These are phyloP conservation scores for Ophiothrix spiculata DNA, from an alignment of 35 echinoderm and acorn worm genomes.

Conservation along the genomic window DNA sequence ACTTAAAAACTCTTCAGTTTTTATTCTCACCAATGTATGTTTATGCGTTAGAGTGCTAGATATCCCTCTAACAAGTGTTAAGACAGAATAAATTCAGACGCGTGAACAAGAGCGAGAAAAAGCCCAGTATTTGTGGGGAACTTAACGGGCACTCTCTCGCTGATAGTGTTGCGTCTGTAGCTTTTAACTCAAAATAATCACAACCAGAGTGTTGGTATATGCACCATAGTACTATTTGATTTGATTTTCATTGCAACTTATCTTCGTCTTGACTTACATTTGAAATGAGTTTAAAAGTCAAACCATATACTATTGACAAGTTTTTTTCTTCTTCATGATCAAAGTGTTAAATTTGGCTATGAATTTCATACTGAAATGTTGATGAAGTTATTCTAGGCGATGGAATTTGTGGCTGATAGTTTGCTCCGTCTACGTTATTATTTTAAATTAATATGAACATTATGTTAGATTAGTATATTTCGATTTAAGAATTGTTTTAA, in stretches of 20 bases:
- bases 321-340: too few relatives aligned
- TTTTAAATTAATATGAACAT: too few relatives aligned
- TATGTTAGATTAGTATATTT: too few relatives aligned
- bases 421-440: too few relatives aligned
- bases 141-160: background rate
- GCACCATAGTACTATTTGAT: background rate
- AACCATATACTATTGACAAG: too few relatives aligned
- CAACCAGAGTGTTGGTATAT: background rate
- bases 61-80: background rate
- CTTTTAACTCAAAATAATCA: background rate
- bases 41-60: background rate
- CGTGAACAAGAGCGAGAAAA: constrained; percentile 2
- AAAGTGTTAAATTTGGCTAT: too few relatives aligned
- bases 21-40: constrained; percentile 1
- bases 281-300: too few relatives aligned
- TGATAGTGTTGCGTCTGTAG: background rate
- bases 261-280: background rate
- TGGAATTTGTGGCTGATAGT: too few relatives aligned
- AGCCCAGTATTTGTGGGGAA: background rate
- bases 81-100: constrained; percentile 1
- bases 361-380: too few relatives aligned
- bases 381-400: too few relatives aligned
- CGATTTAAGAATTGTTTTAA: too few relatives aligned
- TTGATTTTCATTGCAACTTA: constrained; percentile 1
- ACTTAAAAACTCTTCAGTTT: background rate